A percentile compares a stretch with the other conserved stretches of the same genome.
These are phyloP conservation scores for Ptilonorhynchus violaceus DNA, from an alignment of 2,113 vertebrate genomes.

Conservation along the genomic window DNA sequence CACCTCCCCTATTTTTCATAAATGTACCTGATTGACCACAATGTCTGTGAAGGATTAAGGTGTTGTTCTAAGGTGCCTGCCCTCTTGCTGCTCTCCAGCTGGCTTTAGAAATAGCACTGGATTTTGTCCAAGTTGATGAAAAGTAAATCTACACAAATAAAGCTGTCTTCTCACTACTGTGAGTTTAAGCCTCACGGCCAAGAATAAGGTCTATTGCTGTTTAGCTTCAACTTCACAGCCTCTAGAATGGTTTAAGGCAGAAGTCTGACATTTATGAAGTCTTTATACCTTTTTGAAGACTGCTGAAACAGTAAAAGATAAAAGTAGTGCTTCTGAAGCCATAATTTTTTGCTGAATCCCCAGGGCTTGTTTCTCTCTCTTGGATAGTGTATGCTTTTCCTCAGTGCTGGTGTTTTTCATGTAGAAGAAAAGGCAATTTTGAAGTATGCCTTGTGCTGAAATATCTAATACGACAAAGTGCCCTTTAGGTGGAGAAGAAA, in stretches of 20 bases:
- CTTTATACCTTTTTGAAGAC: neutral
- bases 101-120: neutral
- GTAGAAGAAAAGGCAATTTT: neutral
- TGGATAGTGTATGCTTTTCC: neutral
- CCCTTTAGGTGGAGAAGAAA: neutral
- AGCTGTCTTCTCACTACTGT: neutral
- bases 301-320: neutral
- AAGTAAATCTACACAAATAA: neutral
- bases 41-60: neutral
- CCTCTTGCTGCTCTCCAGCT: neutral
- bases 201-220: neutral
- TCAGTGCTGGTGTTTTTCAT: neutral
- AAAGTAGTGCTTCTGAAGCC: neutral
- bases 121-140: neutral
- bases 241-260: neutral
- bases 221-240: neutral
- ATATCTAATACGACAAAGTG: neutral
- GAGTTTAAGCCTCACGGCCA: neutral
- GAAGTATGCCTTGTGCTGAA: neutral
- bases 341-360: neutral
- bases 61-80: neutral
- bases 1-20: neutral
- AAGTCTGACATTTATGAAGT: conserved; percentile 33
- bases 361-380: neutral
- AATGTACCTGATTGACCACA: neutral